Base-by-base conservation (phyloP, 2,888 invertebrate genomes). In the Salticus scenicus region DNA sequence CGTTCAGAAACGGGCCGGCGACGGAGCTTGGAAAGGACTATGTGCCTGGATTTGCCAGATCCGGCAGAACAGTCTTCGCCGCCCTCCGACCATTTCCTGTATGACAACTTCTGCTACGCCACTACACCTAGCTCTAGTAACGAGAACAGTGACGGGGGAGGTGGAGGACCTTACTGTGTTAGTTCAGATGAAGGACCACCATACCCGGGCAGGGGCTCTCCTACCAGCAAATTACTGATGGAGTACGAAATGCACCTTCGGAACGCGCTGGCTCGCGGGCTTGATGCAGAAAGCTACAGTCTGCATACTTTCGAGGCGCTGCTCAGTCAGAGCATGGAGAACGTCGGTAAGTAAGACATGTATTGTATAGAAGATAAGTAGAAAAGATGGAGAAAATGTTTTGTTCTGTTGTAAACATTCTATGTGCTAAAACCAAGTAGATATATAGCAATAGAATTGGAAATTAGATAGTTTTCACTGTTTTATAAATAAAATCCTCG, bases 221-320 rank as follows among this genome's bases (percentile, higher is more conserved):
- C 81, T 95, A 97, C 73, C 95, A 96, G 89, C 71, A 93, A 96
- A 30, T 93, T 97, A 12, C 93, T 97, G 28, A 93, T 97, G 87
- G 97, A 97, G 91, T 97, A 97, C 90, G 97, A 97, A 92, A 96
- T 96, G 96, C 97, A 97, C 91, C 93, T 97, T 80, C 93, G 97
- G 88, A 97, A 97, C 91, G 97, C 97, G 0, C 92, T 97, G 88
- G 97, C 97, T 88, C 97, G 97, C 91, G 97, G 97, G 89, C 96
- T 97, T 96, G 97, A 97, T 90, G 97, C 97, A 8, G 97, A 97
- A 92, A 97, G 97, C 91, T 97, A 97, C 92, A 97, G 97, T 91
- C 93, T 97, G 89, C 97, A 97, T 91, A 97, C 97, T 0, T 97
- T 97, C 90, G 97, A 97, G 92, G 97, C 97, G 81, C 93, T 97